Conservation (phyloP, 2,113 vertebrate species). For the Aptenodytes patagonicus region DNA sequence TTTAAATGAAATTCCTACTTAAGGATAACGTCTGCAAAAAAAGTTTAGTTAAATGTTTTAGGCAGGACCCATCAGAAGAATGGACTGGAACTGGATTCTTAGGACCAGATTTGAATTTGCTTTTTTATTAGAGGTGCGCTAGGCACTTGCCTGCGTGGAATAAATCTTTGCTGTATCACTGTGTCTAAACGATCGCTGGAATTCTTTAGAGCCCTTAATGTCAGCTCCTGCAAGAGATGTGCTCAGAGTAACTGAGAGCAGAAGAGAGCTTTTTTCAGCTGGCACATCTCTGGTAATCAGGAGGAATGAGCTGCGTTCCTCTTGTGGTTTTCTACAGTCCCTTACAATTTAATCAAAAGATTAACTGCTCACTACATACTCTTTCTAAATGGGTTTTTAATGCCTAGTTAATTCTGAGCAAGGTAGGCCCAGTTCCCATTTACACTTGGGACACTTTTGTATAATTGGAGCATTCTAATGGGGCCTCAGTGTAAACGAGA, state of each 20-base stretch:
- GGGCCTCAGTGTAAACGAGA: not conserved
- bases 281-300: not conserved
- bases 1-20: not conserved
- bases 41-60: not conserved
- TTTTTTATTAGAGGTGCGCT: not conserved
- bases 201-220: not conserved
- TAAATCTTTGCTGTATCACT: not conserved
- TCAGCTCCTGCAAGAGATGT: not conserved
- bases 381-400: constrained; percentile 45
- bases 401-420: constrained; percentile 48
- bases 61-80: not conserved
- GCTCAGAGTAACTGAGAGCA: not conserved
- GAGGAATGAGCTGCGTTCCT: not conserved
- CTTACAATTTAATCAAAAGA: constrained; percentile 39
- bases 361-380: constrained; percentile 1
- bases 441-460: constrained; percentile 7
- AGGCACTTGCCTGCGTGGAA: not conserved
- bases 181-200: not conserved
- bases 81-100: not conserved
- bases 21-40: not conserved
- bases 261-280: not conserved
- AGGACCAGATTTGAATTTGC: not conserved
- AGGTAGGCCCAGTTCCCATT: not conserved
- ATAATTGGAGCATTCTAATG: constrained; percentile 9
- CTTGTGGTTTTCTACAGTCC: constrained; percentile 13